Percentiles rank a stretch among this genome's conserved stretches.
These are phyloP conservation scores for Gallinago stenura DNA, from an alignment of 2,797 vertebrate genomes.

Conservation along the genomic window DNA sequence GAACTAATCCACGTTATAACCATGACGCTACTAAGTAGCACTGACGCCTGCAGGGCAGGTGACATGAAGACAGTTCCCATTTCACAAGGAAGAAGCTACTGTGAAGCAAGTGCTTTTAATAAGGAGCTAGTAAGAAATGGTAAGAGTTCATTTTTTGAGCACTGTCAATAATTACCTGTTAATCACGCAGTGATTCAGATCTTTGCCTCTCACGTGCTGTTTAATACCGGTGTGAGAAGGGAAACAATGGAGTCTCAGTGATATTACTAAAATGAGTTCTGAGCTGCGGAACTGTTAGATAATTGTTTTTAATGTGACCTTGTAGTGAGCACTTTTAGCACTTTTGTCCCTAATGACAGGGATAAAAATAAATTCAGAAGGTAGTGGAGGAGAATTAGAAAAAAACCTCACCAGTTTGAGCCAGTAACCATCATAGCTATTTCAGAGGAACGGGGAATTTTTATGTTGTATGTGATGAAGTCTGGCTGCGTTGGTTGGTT, in stretches of 20 bases:
- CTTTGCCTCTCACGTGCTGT: background rate
- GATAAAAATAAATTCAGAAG: background rate
- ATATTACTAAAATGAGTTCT: background rate
- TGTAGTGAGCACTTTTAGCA: background rate
- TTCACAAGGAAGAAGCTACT: constrained; percentile 85
- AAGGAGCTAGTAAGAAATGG: constrained; percentile 86
- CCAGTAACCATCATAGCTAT: background rate
- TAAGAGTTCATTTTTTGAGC: constrained; percentile 58
- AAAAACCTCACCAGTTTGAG: background rate
- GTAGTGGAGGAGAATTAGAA: background rate
- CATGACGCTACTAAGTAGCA: constrained; percentile 86
- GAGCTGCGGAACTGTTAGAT: background rate
- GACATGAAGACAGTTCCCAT: constrained; percentile 76
- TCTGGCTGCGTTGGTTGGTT: background rate
- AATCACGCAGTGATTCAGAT: accelerated
- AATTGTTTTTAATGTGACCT: background rate
- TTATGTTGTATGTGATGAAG: background rate
- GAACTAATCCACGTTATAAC: constrained; percentile 93
- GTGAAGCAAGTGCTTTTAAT: constrained; percentile 90
- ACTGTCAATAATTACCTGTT: background rate
- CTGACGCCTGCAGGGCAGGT: constrained; percentile 79
- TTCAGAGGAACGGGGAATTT: background rate
- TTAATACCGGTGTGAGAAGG: background rate
- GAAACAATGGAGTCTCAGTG: background rate
- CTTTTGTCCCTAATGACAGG: background rate